Percentiles rank a stretch among this genome's conserved stretches.
Evolutionary conservation across 2,797 vertebrate species (phyloP).

Genomic region (Galaxias olidus): DNA sequence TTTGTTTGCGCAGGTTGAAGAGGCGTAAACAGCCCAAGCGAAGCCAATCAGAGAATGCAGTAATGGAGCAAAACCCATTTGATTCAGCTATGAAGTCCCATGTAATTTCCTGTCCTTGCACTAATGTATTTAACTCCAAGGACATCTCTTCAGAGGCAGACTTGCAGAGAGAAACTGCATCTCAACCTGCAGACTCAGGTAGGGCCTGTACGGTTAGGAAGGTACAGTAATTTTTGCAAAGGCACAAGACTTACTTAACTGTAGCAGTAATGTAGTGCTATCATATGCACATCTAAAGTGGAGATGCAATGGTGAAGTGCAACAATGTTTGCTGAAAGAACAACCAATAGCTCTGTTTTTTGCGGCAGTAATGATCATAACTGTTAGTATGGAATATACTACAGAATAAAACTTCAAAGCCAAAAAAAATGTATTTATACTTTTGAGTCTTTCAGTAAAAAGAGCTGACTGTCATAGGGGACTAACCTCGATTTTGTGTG

Average conservation of each 20-base stretch:
- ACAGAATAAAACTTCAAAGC: not conserved
- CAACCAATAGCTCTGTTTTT: too few species aligned
- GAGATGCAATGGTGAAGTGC: too few species aligned
- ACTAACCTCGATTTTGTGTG: too few species aligned
- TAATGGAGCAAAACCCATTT: constrained; percentile 54
- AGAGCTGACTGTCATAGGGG: too few species aligned
- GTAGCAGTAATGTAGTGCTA: too few species aligned
- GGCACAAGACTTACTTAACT: too few species aligned
- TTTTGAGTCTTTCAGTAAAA: not conserved
- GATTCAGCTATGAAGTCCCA: constrained; percentile 31
- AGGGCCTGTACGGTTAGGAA: not conserved
- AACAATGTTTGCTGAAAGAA: too few species aligned
- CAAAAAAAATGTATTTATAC: not conserved
- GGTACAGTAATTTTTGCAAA: not conserved
- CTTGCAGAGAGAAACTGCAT: constrained; percentile 33
- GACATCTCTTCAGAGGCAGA: constrained; percentile 45
- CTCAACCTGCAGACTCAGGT: constrained; percentile 52
- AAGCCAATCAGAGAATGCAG: constrained; percentile 64
- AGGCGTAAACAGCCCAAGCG: constrained; percentile 73
- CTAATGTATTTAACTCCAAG: constrained; percentile 42
- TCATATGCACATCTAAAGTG: too few species aligned
- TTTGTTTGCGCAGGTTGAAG: constrained; percentile 67
- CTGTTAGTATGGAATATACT: too few species aligned
- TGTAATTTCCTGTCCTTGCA: constrained; percentile 58
- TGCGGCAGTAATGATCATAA: too few species aligned